Percentiles rank a stretch among this genome's conserved stretches.
phyloP scores from a whole-genome alignment of 2,888 invertebrate genomes.

The Megaustenia siamemsis region DNA sequence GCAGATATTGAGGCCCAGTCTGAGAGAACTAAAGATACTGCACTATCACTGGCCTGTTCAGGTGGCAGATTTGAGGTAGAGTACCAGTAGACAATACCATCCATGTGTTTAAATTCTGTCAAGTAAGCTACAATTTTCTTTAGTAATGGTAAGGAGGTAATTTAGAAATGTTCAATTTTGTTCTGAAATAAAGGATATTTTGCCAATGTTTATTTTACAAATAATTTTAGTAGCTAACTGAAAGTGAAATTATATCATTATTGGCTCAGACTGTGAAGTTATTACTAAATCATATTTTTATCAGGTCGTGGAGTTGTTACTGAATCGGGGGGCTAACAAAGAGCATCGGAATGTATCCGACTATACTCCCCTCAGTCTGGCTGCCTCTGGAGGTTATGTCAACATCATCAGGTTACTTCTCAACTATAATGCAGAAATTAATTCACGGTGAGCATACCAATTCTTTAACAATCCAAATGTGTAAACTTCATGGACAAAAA shows the following conservation, averaged over 20 bases:
- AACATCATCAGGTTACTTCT: constrained; percentile 97
- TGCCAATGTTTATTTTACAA: no score
- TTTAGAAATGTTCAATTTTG: no score
- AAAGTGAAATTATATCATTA: no score
- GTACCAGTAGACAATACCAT: no score
- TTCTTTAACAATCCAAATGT: neutral
- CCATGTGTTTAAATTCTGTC: no score
- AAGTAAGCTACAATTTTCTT: no score
- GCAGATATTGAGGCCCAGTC: constrained; percentile 99
- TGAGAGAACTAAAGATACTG: constrained; percentile 99
- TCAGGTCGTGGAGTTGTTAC: constrained; percentile 91
- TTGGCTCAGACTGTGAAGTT: no score
- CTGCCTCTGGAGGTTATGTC: constrained; percentile 98
- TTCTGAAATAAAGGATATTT: no score
- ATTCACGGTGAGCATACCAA: constrained; percentile 84
- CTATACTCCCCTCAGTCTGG: constrained; percentile 98
- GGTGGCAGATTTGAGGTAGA: constrained; percentile 96
- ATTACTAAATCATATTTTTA: constrained; percentile 44
- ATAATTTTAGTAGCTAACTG: no score
- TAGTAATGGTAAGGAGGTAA: no score
- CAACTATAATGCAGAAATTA: constrained; percentile 97
- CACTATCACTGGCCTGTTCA: constrained; percentile 96
- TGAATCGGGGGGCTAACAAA: constrained; percentile 95
- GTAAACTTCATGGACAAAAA: neutral
- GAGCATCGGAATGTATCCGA: constrained; percentile 98